Base-by-base conservation (phyloP, 2,797 vertebrate species). In the Phrynocephalus vlangalii region DNA sequence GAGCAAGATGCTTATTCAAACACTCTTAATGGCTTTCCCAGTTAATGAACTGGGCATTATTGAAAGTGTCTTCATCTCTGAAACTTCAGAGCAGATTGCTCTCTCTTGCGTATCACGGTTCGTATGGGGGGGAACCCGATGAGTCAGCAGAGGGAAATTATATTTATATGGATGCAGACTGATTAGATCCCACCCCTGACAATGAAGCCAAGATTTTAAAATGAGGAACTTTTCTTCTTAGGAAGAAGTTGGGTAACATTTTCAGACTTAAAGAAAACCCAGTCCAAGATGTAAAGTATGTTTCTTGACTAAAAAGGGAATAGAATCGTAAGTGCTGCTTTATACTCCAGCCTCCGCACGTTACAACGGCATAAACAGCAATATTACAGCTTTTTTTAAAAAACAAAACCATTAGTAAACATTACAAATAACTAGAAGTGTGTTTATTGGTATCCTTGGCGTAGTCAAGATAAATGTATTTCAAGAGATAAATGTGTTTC, bases 381-480 rank as follows among this genome's bases (percentile, higher is more conserved):
- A n/a, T 26, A 44, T 3, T 91, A 82, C 20, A 9, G 15, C 6
- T 10, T 68, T 79, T 20, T 68, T 79, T 20, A 7, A 50, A 78
- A 92, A 85, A 86, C 28, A 38, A 82, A 88, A 20, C 5, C 84
- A 78, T 84, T 91, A 90, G 72, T 89, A 86, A 93, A 91, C 56
- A 78, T 93, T 87, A 82, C 81, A 89, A 90, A 91, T 67, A 56
- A 77, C 84, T 91, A 83, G 84, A 77, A 90, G 92, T 91, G 83
- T 71, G 38, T 95, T 82, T 94, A 91, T 86, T 82, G 85, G 88
- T 89, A 91, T 84, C 89, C 93, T 89, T 92, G 90, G 2, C 68
- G 82, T 84, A 90, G 72, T 89, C 91, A 75, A 20, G 63, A 91
- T 90, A 33, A 33, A 33, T 33, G 33, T 33, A 33, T 33, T 33